Conservation (phyloP, 2,888 invertebrate genomes). For the Agrochola lychnidis region DNA sequence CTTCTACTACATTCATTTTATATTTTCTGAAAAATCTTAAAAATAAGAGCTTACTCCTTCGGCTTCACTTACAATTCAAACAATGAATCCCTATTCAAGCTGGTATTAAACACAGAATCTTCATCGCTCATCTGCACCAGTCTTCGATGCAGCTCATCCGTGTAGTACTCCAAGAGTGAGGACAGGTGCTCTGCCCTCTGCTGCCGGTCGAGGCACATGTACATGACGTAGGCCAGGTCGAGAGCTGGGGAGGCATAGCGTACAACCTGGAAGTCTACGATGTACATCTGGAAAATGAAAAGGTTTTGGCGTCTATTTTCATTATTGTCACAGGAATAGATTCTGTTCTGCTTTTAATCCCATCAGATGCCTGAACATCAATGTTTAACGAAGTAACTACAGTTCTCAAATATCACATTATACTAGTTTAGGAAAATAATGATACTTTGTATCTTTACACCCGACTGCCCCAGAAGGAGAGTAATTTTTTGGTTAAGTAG, state of each 20-base stretch:
- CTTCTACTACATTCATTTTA: background rate
- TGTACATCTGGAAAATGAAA: slow-evolving; percentile 89
- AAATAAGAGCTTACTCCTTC: background rate
- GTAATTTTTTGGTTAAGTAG: background rate
- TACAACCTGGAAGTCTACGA: slow-evolving; percentile 93
- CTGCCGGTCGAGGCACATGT: slow-evolving; percentile 92
- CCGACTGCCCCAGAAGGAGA: too few species aligned
- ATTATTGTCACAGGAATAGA: background rate
- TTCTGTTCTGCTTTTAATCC: background rate
- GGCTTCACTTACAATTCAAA: slow-evolving; percentile 88
- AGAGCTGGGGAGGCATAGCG: slow-evolving; percentile 93
- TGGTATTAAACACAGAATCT: slow-evolving; percentile 79
- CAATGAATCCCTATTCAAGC: slow-evolving; percentile 87
- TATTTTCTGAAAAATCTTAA: background rate
- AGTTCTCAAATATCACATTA: background rate
- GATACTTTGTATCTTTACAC: background rate
- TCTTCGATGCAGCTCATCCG: slow-evolving; percentile 90
- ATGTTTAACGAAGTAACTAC: background rate
- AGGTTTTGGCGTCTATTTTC: background rate
- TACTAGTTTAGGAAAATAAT: background rate
- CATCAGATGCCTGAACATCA: background rate
- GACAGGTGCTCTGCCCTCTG: slow-evolving; percentile 91
- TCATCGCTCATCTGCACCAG: slow-evolving; percentile 89
- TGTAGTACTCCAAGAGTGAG: slow-evolving; percentile 91
- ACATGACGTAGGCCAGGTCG: slow-evolving; percentile 92